Evolutionary conservation across 2,888 invertebrate species (phyloP), one percentile per base, ranked within the genome.

Genomic region (Caenorhabditis sp.): DNA sequence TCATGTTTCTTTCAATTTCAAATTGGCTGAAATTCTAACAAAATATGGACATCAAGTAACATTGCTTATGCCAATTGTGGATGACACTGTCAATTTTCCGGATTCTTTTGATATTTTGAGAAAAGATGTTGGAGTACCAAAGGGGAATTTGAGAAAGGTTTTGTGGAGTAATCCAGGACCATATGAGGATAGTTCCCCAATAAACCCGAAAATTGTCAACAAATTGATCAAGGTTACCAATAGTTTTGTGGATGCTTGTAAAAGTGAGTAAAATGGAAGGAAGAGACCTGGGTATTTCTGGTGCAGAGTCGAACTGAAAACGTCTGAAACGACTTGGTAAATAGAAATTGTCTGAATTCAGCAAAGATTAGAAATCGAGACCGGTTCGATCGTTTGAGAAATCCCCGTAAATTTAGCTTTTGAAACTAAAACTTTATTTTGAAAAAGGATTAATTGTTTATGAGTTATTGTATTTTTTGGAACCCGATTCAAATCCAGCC

Each of bases 121-220:
- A 26, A 71, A 78, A 56, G 59, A 76, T 59, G 78, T 77, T 23
- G 79, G 77, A 12, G 74, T 73, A n/a, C 68, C 70, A 17, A 62
- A 36, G 3, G 78, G 77, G 0, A 64, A 67, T 63, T 68, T 84
- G 5, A 62, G 76, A 49, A 66, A 76, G 25, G 74, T 82, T 20
- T 59, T 85, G n/a, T 85, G 85, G 85, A 64, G 75, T 52, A 85
- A 84, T 78, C 85, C 85, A 3, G 85, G 85, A 50, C 85, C 83
- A 1, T 83, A 76, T 65, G 80, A 83, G 25, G 81, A 85, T 59
- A 75, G 80, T 25, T 79, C 78, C 49, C 85, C 85, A 1, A 53
- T 84, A 53, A 85, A 85, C 74, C 85, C 83, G 10, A 68, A 59
- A 23, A 85, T 85, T 49, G 66, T 82, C 25, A 63, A 63, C 21